These are phyloP conservation scores for Protobothrops flavoviridis DNA, from an alignment of 2,113 vertebrate species.

Conservation along the genomic window DNA sequence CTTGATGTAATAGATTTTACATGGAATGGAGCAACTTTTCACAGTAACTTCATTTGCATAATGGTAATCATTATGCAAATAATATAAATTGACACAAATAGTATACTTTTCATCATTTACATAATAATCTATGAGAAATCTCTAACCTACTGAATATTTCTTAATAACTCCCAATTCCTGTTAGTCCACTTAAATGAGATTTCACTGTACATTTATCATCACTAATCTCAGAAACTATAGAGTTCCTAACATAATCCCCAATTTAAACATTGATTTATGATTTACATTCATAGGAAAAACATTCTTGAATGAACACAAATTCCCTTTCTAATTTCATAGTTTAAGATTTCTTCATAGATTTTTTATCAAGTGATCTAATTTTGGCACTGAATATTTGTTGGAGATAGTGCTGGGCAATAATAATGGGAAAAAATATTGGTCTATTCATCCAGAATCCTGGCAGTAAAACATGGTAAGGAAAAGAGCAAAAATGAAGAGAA, in stretches of 20 bases:
- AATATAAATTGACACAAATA: neutral
- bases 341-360: constrained; percentile 41
- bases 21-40: neutral
- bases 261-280: constrained; percentile 24
- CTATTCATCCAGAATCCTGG: neutral
- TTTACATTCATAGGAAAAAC: constrained; percentile 44
- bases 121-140: neutral
- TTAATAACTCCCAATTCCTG: neutral
- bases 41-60: neutral
- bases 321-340: constrained; percentile 37
- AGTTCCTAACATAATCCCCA: neutral
- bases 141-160: neutral
- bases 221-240: constrained; percentile 25
- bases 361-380: constrained; percentile 33
- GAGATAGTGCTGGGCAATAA: neutral
- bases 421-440: neutral
- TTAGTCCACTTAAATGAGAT: neutral
- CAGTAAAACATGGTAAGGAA: neutral
- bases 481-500: neutral
- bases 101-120: neutral
- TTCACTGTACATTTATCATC: constrained; percentile 28
- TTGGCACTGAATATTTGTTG: neutral
- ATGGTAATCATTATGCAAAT: neutral
- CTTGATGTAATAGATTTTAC: neutral
- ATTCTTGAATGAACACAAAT: constrained; percentile 52